These are phyloP conservation scores for Stichodactyla helianthus DNA, from an alignment of 64 coral and sea anemone genomes.

Conservation along the genomic window DNA sequence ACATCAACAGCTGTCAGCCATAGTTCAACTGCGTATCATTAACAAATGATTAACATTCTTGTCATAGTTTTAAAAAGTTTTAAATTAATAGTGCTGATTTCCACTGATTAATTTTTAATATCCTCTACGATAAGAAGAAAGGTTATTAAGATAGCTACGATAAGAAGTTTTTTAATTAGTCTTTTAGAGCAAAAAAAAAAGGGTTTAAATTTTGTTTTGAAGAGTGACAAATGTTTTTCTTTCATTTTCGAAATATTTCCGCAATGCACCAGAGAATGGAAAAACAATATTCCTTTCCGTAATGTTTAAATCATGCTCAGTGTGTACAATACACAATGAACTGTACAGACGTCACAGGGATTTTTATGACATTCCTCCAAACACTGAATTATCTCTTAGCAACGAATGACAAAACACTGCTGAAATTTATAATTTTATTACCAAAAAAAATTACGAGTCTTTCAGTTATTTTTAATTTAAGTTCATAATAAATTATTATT, in stretches of 20 bases:
- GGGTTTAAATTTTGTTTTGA: too few relatives aligned
- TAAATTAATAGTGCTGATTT: not conserved
- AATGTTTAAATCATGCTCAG: too few relatives aligned
- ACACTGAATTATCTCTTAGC: not conserved
- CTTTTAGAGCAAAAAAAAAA: not conserved
- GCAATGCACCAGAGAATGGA: not conserved
- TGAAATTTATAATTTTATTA: not conserved
- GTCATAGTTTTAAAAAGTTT: slow-evolving; percentile 4
- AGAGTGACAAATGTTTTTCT: not conserved
- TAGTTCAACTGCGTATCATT: not conserved
- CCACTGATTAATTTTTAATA: not conserved
- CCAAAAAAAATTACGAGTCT: too few relatives aligned
- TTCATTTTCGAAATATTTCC: not conserved
- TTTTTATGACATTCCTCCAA: too few relatives aligned
- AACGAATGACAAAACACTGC: not conserved
- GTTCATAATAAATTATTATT: too few relatives aligned
- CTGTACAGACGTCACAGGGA: too few relatives aligned
- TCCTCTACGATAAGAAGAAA: not conserved
- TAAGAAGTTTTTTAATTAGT: not conserved
- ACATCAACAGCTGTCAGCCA: not conserved
- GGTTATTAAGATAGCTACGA: not conserved
- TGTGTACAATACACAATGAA: not conserved
- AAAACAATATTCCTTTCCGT: not conserved
- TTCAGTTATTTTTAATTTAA: too few relatives aligned
- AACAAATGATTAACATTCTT: not conserved